Percentiles rank a stretch among this genome's conserved stretches.
These are phyloP conservation scores for Corythoichthys intestinalis DNA, from an alignment of 2,113 vertebrate species.

Conservation along the genomic window DNA sequence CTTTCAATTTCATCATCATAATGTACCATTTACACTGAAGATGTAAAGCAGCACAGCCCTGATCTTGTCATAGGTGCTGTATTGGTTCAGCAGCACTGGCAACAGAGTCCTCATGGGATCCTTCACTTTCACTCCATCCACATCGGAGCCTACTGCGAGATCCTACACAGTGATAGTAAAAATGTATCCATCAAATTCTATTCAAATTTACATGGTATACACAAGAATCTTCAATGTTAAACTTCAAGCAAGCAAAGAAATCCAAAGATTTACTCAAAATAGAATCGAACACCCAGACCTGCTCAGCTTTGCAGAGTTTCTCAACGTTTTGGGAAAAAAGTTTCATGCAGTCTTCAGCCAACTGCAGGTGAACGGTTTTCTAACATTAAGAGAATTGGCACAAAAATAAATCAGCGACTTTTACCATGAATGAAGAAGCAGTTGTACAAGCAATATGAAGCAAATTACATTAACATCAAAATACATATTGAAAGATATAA, in stretches of 20 bases:
- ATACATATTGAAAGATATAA: neutral
- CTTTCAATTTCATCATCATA: neutral
- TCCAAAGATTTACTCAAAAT: neutral
- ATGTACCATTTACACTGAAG: constrained; percentile 87
- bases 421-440: neutral
- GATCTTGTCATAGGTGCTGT: constrained; percentile 87
- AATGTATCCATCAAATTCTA: too few species aligned
- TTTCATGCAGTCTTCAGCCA: constrained; percentile 94
- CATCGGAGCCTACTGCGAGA: constrained; percentile 89
- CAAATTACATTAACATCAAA: neutral
- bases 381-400: constrained; percentile 34
- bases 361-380: constrained; percentile 89
- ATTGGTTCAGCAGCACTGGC: constrained; percentile 84
- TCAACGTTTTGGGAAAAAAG: constrained; percentile 83
- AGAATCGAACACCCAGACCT: constrained; percentile 60
- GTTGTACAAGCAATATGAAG: neutral
- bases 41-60: constrained; percentile 94
- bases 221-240: too few species aligned
- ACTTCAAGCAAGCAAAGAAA: neutral
- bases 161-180: constrained; percentile 72
- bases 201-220: neutral
- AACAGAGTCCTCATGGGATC: constrained; percentile 93
- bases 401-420: neutral
- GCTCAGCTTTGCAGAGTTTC: constrained; percentile 94
- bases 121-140: constrained; percentile 87